Percentiles rank a stretch among this genome's conserved stretches.
Conservation (phyloP, 2,797 vertebrate genomes). For the Jordanella pulchra region DNA sequence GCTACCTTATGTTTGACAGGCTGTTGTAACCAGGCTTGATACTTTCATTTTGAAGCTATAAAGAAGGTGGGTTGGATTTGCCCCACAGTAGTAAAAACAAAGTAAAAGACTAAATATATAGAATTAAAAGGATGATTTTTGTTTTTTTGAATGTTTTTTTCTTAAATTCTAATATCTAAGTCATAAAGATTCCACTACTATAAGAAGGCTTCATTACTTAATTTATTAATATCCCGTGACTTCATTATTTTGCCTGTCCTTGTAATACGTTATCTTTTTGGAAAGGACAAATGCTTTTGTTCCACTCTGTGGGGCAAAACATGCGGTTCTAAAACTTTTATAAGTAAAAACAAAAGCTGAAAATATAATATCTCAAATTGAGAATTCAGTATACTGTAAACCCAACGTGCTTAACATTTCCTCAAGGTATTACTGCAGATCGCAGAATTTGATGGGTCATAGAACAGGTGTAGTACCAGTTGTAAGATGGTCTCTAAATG, state of each 20-base stretch:
- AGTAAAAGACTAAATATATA: too few species aligned
- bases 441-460: constrained; percentile 8
- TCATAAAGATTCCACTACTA: neutral
- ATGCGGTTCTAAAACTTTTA: neutral
- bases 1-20: too few species aligned
- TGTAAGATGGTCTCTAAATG: neutral
- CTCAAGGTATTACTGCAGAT: constrained; percentile 3
- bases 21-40: too few species aligned
- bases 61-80: too few species aligned
- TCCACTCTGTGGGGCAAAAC: constrained; percentile 2
- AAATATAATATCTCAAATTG: neutral
- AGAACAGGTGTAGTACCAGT: neutral
- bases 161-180: neutral
- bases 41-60: too few species aligned
- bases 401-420: constrained; percentile 10
- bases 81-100: too few species aligned
- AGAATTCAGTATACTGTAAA: constrained; percentile 8
- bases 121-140: neutral
- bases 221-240: constrained; percentile 17
- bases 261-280: neutral
- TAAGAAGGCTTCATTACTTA: neutral
- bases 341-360: constrained; percentile 5
- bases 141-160: constrained; percentile 2
- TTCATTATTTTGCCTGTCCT: constrained; percentile 9
- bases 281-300: neutral